These are phyloP conservation scores for Tragelaphus imberbis DNA, from an alignment of 2,113 vertebrate genomes.

Conservation along the genomic window DNA sequence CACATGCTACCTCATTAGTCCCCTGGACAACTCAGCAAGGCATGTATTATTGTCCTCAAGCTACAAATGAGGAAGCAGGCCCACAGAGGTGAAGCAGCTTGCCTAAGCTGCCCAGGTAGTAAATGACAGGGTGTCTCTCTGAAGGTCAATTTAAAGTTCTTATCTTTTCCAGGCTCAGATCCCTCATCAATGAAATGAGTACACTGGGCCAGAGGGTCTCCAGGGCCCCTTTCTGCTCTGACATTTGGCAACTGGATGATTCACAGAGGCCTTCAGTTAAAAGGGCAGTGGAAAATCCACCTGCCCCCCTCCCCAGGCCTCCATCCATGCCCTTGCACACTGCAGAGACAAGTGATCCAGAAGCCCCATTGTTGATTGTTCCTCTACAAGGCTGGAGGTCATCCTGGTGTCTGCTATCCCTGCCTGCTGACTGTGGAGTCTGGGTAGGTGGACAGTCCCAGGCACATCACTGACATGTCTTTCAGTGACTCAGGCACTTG, in stretches of 20 bases:
- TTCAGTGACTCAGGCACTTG: background rate
- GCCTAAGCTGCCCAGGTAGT: background rate
- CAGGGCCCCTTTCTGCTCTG: constrained; percentile 23
- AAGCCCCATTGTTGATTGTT: background rate
- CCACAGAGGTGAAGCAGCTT: background rate
- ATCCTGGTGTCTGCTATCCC: background rate
- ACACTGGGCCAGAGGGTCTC: background rate
- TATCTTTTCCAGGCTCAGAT: constrained; percentile 13
- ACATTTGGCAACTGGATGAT: constrained; percentile 15
- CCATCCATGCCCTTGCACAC: background rate
- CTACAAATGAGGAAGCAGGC: background rate
- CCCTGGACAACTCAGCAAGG: background rate
- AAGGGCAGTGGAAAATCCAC: background rate
- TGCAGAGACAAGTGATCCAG: background rate
- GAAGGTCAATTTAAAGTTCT: background rate
- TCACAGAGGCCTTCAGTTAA: constrained; percentile 2
- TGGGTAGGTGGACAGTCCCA: background rate
- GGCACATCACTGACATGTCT: background rate
- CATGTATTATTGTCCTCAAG: background rate
- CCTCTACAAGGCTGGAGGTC: background rate
- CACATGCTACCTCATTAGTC: background rate
- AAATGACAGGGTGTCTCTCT: background rate
- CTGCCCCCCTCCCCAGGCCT: background rate
- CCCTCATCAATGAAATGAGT: background rate
- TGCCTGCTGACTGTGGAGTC: background rate